A percentile compares a stretch with the other conserved stretches of the same genome.
Evolutionary conservation across 2,797 vertebrate genomes (phyloP).

Genomic region (Luscinia megarhynchos): DNA sequence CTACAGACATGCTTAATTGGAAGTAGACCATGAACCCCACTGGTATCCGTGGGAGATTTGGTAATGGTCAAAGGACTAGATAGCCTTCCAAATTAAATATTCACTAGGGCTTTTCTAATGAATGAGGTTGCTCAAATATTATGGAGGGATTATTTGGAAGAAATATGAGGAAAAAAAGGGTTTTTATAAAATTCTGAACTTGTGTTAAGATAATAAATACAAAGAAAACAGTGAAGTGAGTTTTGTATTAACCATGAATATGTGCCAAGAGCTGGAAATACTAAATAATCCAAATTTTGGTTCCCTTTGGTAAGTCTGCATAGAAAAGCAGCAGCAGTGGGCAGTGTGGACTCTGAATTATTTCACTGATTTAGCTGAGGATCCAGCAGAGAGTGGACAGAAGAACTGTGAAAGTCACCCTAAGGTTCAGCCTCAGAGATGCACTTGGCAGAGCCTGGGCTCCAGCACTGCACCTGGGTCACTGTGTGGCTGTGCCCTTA

Average conservation of each 20-base stretch:
- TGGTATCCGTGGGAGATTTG: neutral
- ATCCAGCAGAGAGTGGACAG: neutral
- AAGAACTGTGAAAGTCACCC: neutral
- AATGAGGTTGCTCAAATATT: neutral
- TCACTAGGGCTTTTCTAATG: neutral
- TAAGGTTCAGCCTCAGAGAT: neutral
- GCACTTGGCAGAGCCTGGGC: neutral
- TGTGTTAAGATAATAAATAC: neutral
- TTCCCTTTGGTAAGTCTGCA: neutral
- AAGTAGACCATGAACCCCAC: neutral
- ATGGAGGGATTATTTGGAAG: neutral
- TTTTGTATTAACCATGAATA: neutral
- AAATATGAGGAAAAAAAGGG: accelerated
- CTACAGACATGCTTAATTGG: neutral
- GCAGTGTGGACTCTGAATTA: neutral
- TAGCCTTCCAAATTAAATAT: neutral
- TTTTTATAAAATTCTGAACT: neutral
- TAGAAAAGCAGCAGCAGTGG: neutral
- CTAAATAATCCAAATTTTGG: neutral
- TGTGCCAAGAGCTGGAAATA: neutral
- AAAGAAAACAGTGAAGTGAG: neutral
- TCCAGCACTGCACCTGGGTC: accelerated
- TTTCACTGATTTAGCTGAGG: neutral
- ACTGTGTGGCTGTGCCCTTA: accelerated
- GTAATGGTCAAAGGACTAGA: neutral